Base-by-base conservation (phyloP, 1,140 invertebrate genomes). In the Pomacea maculata region DNA sequence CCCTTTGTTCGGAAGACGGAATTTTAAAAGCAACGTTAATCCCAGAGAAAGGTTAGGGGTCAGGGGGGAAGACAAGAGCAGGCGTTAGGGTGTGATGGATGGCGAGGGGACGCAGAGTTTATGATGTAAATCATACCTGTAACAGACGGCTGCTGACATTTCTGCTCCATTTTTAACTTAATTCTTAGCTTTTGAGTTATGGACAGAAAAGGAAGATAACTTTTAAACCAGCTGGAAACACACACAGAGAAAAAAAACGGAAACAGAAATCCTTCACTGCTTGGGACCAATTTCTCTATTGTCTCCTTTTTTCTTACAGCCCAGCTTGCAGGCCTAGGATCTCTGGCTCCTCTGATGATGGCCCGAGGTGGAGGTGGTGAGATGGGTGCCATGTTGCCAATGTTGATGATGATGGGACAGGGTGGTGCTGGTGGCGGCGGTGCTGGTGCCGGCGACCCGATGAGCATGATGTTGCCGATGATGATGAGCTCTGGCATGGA, bases 361-460 rank as follows among this genome's bases (percentile, higher is more conserved):
- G 63, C 64, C 8, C 61, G 75, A 5, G 64, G 75, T 11, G 75
- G 61, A 8, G 75, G 61, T 29, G 75, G 75, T 25, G 64, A 67
- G 75, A 52, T 67, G 63, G 45, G 14, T 1, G 12, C 4, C 57
- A 76, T 76, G 75, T 45, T 78, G 63, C 75, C 75, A 6, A 34
- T 78, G 63, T 21, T 78, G 63, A 67, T 78, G 75, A 65, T 78
- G 75, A 9, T 19, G 75, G 14, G 21, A 17, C 64, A 65, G 17
- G 64, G 64, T 1, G 67, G 67, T 21, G 29, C 29, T 12, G 67
- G 75, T 11, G 75, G 75, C 52, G 74, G 52, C n/a, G 57, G 61
- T 17, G 75, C 63, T 11, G 75, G 75, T 45, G 57, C 57, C 57
- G 57, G 4, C 15, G 57, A 61, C 57, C 57, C 57, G 2, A 78